phyloP scores from a whole-genome alignment of 1,140 invertebrate genomes.

The Drosophila guanche region DNA sequence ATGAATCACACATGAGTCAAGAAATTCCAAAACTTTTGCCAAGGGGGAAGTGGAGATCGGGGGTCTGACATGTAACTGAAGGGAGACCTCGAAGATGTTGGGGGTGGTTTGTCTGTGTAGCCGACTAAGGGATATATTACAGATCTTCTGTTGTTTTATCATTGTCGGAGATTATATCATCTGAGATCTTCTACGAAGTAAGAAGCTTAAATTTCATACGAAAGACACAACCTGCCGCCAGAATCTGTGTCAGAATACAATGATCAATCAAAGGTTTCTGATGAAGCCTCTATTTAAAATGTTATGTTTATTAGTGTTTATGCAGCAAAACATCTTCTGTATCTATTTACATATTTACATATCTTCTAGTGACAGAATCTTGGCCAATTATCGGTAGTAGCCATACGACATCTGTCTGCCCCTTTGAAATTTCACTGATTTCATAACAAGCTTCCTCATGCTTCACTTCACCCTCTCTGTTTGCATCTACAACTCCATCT shows the following conservation, averaged over 20 bases:
- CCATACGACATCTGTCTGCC: not conserved
- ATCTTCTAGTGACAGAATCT: not conserved
- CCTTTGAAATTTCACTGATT: conserved; percentile 1
- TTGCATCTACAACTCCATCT: conserved; percentile 5
- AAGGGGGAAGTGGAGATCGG: not conserved
- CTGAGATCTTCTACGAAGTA: not conserved
- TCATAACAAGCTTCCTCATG: conserved; percentile 28
- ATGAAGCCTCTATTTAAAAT: no score
- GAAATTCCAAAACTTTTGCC: conserved; percentile 5
- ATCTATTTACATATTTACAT: no score
- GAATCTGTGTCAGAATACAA: no score
- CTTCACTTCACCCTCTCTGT: not conserved
- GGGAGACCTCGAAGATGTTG: conserved; percentile 4
- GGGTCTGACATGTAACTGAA: conserved; percentile 8
- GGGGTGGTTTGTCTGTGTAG: not conserved
- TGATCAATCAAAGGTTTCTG: no score
- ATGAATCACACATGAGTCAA: conserved; percentile 50
- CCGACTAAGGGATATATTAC: no score
- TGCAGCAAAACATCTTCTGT: no score
- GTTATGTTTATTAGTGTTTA: no score
- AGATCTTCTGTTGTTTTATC: no score
- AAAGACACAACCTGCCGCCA: no score
- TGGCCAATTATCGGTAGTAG: not conserved
- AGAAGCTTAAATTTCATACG: no score
- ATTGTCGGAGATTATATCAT: conserved; percentile 14